Base-by-base conservation (phyloP, 1,140 invertebrate species). In the Caenorhabditis latens region DNA sequence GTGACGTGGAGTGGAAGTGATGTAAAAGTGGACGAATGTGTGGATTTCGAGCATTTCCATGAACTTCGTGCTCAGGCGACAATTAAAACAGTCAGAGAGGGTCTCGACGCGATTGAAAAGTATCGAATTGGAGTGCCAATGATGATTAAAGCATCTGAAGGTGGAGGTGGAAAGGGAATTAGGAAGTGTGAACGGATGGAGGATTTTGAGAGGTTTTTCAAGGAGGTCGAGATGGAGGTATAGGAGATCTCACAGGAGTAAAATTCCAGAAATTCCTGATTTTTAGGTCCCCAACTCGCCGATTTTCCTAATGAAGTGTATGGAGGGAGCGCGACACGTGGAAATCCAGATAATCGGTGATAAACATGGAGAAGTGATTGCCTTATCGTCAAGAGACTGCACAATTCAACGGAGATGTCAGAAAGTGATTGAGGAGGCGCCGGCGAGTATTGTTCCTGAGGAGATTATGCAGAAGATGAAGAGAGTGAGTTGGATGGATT, bases 71-170 rank as follows among this genome's bases (percentile, higher is more conserved):
- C 71, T 21, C 43, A 95, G 91, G 98, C 98, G 2, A 99, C 97
- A 93, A 96, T 99, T 0, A 94, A 95, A n/a, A 95, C 95, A 24
- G 95, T 95, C 0, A 97, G 99, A 90, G 96, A 99, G 92, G 97
- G 96, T 58, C 90, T 99, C 7, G 94, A 95, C 50, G 91, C 92
- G 16, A 58, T 91, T 16, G 19, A 84, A 19, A 89, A 90, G 40
- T 91, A 90, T 65, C 89, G 96, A 92, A 99, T 99, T 88, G 97
- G 97, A 0, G 99, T 97, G 92, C 98, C 98, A 0, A 95, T 99
- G 2, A 99, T 99, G 98, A 98, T 99, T 71, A 99, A 99, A 94
- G 98, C 98, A 0, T 97, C 96, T n/a, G 98, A 99, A 94, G 98
- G 98, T 83, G 98, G 98, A 67, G 98, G 98, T 65, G 98, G 98